Base-by-base conservation (phyloP, 2,113 vertebrate species). In the Phainopepla nitens region DNA sequence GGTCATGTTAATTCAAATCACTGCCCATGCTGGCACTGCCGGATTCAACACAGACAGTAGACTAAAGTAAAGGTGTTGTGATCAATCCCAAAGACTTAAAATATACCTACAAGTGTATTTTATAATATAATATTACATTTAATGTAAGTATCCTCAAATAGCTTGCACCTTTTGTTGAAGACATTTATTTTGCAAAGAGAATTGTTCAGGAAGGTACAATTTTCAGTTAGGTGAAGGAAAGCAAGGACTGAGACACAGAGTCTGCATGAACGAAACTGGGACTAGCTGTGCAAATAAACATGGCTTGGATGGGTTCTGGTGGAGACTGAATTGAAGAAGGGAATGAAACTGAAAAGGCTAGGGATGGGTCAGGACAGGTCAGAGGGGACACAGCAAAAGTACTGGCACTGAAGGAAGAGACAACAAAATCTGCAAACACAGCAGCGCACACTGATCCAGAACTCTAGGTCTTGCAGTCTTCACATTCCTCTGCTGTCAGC, bases 1-100 rank as follows among this genome's bases (percentile, higher is more conserved):
- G 68, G 64, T 65, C 64, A 86, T 25, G 47, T 62, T 83, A 76
- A 92, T 90, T 90, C 81, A 89, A 86, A 68, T 51, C 78, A 58
- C 42, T 31, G 20, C 19, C 41, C 54, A 51, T 17, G 17, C 13
- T 6, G 11, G 47, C 65, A 82, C 62, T 58, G 33, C 53, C 11
- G 2, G 39, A 90, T 66, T 90, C 1, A 0, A 62, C 15, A 41
- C 4, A 47, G 22, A 70, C 15, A 60, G 14, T 2, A 73, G 18
- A 84, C 64, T 77, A 35, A 62, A 69, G n/a, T 36, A 76, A 82
- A 83, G 35, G 15, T 36, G 8, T 36, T 92, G 27, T 23, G 18
- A 71, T 60, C 39, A 60, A 68, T 47, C 62, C 18, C 19, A 44
- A 70, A 90, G 50, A 81, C 17, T 53, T 65, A n/a, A 88, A 90